Evolutionary conservation across 2,888 invertebrate genomes (phyloP).

Genomic region (Andrena camellia): DNA sequence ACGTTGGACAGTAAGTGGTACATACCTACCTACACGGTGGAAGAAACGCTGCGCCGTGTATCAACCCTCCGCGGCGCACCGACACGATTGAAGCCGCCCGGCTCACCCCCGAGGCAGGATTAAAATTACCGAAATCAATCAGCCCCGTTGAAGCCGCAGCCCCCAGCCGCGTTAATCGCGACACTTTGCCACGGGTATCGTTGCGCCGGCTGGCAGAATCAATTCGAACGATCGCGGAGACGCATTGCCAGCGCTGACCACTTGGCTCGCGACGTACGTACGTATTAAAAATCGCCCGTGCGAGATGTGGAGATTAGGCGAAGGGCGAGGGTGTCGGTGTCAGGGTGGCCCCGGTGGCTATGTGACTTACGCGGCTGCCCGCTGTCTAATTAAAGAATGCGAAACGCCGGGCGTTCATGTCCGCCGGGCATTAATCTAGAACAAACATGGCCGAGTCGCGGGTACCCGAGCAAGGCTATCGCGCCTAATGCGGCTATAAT

Average conservation of each 20-base stretch:
- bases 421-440: conserved; percentile 81
- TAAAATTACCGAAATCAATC: conserved; percentile 15
- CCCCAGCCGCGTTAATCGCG: neutral
- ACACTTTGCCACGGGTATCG: neutral
- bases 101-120: neutral
- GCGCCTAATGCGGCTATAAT: conserved; percentile 68
- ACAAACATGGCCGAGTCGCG: conserved; percentile 79
- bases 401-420: conserved; percentile 77
- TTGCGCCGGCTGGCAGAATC: conserved; percentile 15
- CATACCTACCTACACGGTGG: too few relatives aligned
- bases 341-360: conserved; percentile 34
- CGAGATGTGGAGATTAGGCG: conserved; percentile 58
- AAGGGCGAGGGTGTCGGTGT: neutral
- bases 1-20: too few relatives aligned
- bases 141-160: neutral
- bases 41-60: neutral
- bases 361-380: conserved; percentile 52
- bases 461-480: conserved; percentile 73
- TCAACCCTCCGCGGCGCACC: neutral
- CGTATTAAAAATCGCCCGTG: conserved; percentile 32
- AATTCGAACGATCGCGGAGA: conserved; percentile 36
- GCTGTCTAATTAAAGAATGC: conserved; percentile 81
- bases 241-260: conserved; percentile 25
- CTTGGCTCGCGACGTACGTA: conserved; percentile 25
- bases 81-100: too few relatives aligned